A percentile compares a stretch with the other conserved stretches of the same genome.
phyloP scores from a whole-genome alignment of 2,797 vertebrate genomes.

The Cottoperca gobio region DNA sequence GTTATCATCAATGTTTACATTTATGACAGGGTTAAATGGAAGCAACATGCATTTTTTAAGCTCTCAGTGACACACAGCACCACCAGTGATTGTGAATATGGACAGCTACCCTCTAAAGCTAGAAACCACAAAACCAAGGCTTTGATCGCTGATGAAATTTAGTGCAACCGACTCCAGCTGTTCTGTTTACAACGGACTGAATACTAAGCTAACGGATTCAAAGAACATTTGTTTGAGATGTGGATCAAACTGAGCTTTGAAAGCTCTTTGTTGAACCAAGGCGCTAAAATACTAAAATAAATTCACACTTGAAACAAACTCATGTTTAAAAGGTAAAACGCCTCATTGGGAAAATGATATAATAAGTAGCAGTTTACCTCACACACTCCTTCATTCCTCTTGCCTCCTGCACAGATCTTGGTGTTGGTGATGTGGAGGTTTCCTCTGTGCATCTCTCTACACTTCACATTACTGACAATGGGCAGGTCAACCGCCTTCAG shows the following conservation, averaged over 20 bases:
- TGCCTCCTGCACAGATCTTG: constrained; percentile 95
- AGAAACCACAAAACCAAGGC: constrained; percentile 49
- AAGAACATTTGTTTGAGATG: constrained; percentile 74
- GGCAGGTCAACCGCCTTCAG: constrained; percentile 91
- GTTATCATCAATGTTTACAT: constrained; percentile 16
- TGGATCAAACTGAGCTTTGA: constrained; percentile 61
- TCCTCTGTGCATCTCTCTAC: constrained; percentile 91
- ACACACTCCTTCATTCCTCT: constrained; percentile 92
- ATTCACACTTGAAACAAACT: constrained; percentile 49
- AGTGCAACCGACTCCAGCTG: constrained; percentile 64
- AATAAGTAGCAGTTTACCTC: constrained; percentile 87
- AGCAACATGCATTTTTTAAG: constrained; percentile 25
- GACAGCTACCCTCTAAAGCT: constrained; percentile 41
- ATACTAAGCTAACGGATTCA: constrained; percentile 63
- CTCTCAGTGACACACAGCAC: constrained; percentile 15
- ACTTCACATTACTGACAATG: constrained; percentile 91
- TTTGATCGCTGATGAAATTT: constrained; percentile 71
- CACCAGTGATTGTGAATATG: constrained; percentile 25
- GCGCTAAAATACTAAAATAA: constrained; percentile 19
- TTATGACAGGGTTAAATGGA: constrained; percentile 30
- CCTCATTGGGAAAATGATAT: constrained; percentile 11
- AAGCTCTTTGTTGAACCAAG: constrained; percentile 37
- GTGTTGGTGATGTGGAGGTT: constrained; percentile 91
- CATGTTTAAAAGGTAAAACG: constrained; percentile 17
- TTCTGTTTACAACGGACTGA: constrained; percentile 58